Conservation (phyloP, 2,113 vertebrate genomes). For the Epinephelus cyanopodus region DNA sequence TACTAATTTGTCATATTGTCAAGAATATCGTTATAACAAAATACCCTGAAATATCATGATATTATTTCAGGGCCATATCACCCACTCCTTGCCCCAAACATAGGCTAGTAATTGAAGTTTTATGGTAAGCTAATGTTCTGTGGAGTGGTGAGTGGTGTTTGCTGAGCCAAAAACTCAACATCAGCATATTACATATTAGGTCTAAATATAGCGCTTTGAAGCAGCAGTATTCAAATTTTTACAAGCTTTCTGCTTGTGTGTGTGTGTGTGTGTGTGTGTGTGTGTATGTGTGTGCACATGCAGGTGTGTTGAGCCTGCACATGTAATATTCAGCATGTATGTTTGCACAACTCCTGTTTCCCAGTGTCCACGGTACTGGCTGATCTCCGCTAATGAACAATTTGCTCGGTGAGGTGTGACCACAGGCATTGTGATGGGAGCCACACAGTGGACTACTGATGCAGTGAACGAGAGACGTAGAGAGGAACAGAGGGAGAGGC, state of each 20-base stretch:
- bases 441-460: conserved; percentile 74
- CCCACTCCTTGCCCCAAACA: too few species aligned
- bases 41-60: too few species aligned
- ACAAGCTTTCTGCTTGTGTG: not conserved
- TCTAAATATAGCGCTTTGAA: conserved; percentile 13
- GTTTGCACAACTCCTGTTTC: conserved; percentile 40
- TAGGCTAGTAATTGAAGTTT: not conserved
- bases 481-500: conserved; percentile 38
- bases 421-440: conserved; percentile 78
- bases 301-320: conserved; percentile 15
- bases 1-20: too few species aligned
- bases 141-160: not conserved
- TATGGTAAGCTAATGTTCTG: not conserved
- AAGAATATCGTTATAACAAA: too few species aligned
- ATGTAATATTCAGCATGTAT: conserved; percentile 38
- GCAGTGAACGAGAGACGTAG: conserved; percentile 67
- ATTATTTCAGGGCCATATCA: too few species aligned
- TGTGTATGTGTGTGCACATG: not conserved
- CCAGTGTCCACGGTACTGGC: conserved; percentile 47
- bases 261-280: not conserved
- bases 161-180: conserved; percentile 1
- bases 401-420: conserved; percentile 84
- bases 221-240: conserved; percentile 14
- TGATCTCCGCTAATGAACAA: conserved; percentile 78
- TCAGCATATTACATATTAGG: not conserved